Evolutionary conservation across 1,140 invertebrate species (phyloP), one percentile per base, ranked within the genome.

Genomic region (Harlomillsia oculata): DNA sequence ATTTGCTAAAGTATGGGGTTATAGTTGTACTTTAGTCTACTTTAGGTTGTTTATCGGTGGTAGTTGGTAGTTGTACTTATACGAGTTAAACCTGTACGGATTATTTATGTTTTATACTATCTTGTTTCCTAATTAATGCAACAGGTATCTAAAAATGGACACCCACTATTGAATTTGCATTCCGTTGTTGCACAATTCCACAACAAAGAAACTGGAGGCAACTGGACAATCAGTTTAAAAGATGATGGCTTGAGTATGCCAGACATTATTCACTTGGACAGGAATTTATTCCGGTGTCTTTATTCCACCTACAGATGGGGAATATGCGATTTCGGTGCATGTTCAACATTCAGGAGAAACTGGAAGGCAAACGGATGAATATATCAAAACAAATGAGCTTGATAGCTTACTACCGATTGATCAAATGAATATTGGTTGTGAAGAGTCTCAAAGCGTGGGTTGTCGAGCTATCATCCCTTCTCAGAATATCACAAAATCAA

Each of bases 211-310:
- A 53, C 18, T 23, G 37, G 28, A 11, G 14, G 34, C 16, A 45
- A 23, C 25, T 53, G 44, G 43, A 23, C 16, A 14, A 40, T 59
- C 25, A 41, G 43, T 28, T 30, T 59, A 16, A 0, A 30, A n/a
- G 60, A 62, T 50, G 44, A 57, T 39, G 60, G 60, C 14, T 16
- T 25, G 3, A 50, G 41, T 23, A 21, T 34, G 1, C 54, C 59
- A 3, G 60, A 62, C 23, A 23, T 50, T 43, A 25, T 46, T 14
- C 2, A 9, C 8, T 8, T 30, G 16, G 60, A 62, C 39, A n/a
- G 60, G 60, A 26, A 40, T 62, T 18, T 62, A 62, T 20, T 62
- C 60, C 4, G 43, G 20, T 21, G 16, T 44, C 25, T 57, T 57
- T 32, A 37, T 23, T 14, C 60, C 60, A 3, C 14, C 18, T 16